Conservation (phyloP, 2,797 vertebrate species). For the Hippocampus kuda region DNA sequence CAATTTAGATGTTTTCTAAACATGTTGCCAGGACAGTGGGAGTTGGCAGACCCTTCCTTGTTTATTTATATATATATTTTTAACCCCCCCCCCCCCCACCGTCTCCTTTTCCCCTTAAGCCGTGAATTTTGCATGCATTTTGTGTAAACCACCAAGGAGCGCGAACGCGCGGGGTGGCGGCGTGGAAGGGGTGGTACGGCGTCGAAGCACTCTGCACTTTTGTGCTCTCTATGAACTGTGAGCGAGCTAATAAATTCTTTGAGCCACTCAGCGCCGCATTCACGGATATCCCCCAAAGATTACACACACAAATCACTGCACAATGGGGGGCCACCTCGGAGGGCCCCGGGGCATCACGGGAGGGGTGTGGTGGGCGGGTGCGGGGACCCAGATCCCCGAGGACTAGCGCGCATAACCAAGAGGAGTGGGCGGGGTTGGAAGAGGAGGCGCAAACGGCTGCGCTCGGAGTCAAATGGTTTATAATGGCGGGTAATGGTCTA, state of each 20-base stretch:
- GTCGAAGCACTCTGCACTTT: constrained; percentile 85
- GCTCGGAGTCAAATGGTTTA: constrained; percentile 83
- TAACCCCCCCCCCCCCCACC: constrained; percentile 11
- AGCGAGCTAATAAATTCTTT: constrained; percentile 95
- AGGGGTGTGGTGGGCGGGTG: background rate
- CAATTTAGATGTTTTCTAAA: constrained; percentile 99
- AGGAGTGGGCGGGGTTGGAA: constrained; percentile 37
- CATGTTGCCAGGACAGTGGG: constrained; percentile 97
- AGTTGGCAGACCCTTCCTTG: constrained; percentile 80
- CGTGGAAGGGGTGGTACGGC: constrained; percentile 38
- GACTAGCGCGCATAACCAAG: constrained; percentile 76
- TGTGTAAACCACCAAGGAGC: constrained; percentile 41
- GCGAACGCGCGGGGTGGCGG: constrained; percentile 33
- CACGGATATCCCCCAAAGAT: constrained; percentile 84
- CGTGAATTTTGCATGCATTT: constrained; percentile 72
- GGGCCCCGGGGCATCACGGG: constrained; percentile 64
- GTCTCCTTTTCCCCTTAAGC: constrained; percentile 17
- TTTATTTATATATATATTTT: constrained; percentile 59
- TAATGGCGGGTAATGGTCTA: constrained; percentile 86
- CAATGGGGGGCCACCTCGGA: constrained; percentile 76
- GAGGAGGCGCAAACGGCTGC: constrained; percentile 52
- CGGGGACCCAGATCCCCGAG: constrained; percentile 70
- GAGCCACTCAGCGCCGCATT: constrained; percentile 83
- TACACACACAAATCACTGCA: constrained; percentile 91
- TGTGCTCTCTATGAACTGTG: constrained; percentile 87